Evolutionary conservation across 2,888 invertebrate genomes (phyloP), one percentile per base, ranked within the genome.

Genomic region (Cinara cedri): DNA sequence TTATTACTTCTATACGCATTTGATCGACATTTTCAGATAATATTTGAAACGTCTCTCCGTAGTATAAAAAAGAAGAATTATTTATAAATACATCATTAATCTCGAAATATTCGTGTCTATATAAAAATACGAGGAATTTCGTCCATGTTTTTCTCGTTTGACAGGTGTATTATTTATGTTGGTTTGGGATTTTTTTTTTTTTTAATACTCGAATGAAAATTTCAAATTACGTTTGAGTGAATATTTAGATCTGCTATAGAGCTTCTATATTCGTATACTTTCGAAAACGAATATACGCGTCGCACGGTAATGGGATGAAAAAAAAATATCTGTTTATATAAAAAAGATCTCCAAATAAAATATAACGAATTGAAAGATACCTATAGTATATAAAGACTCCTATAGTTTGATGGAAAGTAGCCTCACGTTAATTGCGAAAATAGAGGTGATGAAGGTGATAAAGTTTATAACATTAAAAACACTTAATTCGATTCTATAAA

Each of bases 361-460:
- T 46, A 62, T 63, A 51, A 9, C 42, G 16, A 74, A 63, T 74
- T 63, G 62, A 42, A 51, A 74, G 62, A 62, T n/a, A n/a, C n/a
- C n/a, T n/a, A n/a, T n/a, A n/a, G n/a, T n/a, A n/a, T 63, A 34
- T 42, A 63, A 63, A 74, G 60, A 60, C 34, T 51, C 42, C 21
- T 72, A 51, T 51, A 74, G 49, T 74, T 74, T 21, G 10, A 21
- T 16, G 16, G 21, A 74, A 74, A 63, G 51, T 51, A 51, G 49
- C 42, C 72, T 63, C 72, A 8, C 3, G 72, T 19, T 49, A 19
- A 63, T 34, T 34, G 9, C 26, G 26, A 26, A 68, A 46, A 72
- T 46, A 60, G 24, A 60, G 60, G 46, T 49, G 26, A 26, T 26
- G 60, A 60, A 49, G 57, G 26, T 19, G 72, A 60, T n/a, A n/a